phyloP scores from a whole-genome alignment of 2,797 vertebrate species.

The Hoplostethus mediterraneus region DNA sequence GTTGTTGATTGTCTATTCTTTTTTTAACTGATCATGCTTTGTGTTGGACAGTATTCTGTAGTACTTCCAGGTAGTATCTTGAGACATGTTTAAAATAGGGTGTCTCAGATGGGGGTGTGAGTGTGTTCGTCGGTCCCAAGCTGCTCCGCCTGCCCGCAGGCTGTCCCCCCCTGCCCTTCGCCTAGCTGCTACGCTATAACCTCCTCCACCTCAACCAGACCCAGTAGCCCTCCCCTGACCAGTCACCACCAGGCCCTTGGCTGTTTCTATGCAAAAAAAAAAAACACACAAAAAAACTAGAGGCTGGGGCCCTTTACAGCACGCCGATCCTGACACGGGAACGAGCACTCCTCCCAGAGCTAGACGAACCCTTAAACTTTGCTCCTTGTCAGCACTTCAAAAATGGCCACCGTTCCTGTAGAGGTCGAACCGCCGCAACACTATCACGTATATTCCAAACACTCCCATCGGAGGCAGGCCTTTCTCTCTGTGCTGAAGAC shows the following conservation, averaged over 20 bases:
- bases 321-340: slow-evolving; percentile 71
- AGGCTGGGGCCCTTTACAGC: slow-evolving; percentile 73
- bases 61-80: slow-evolving; percentile 82
- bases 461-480: slow-evolving; percentile 62
- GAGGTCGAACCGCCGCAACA: slow-evolving; percentile 69
- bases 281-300: slow-evolving; percentile 80
- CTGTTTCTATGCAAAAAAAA: slow-evolving; percentile 83
- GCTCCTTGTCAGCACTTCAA: slow-evolving; percentile 63
- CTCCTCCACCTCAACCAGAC: slow-evolving; percentile 67
- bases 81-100: slow-evolving; percentile 63
- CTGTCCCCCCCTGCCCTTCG: slow-evolving; percentile 74
- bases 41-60: slow-evolving; percentile 81
- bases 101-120: slow-evolving; percentile 71
- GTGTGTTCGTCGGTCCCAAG: slow-evolving; percentile 70
- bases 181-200: slow-evolving; percentile 81
- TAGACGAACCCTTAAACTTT: slow-evolving; percentile 42
- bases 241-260: slow-evolving; percentile 73
- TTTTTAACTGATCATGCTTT: slow-evolving; percentile 77
- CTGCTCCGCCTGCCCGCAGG: slow-evolving; percentile 80
- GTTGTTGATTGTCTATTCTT: slow-evolving; percentile 79
- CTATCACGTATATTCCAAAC: slow-evolving; percentile 63
- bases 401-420: slow-evolving; percentile 55
- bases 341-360: slow-evolving; percentile 65
- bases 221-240: slow-evolving; percentile 70
- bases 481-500: slow-evolving; percentile 76